Conservation (phyloP, 1,140 invertebrate species). For the Vanessa atalanta region DNA sequence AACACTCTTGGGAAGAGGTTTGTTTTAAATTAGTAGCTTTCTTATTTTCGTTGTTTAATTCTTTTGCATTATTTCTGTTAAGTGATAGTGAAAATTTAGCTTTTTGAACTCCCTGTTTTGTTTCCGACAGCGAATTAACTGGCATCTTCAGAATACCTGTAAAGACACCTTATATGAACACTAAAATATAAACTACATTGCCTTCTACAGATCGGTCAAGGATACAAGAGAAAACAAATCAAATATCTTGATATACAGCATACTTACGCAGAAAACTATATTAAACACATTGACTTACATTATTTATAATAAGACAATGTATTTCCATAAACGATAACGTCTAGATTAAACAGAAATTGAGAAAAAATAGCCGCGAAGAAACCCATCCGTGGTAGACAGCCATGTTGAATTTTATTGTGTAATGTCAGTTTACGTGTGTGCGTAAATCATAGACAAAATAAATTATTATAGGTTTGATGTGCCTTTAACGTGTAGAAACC, state of each 20-base stretch:
- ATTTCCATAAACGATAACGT: constrained; percentile 49
- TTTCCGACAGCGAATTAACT: constrained; percentile 74
- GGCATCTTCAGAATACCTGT: constrained; percentile 80
- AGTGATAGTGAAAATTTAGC: constrained; percentile 71
- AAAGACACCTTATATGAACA: constrained; percentile 50
- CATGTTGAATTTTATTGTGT: constrained; percentile 32
- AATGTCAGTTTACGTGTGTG: constrained; percentile 23
- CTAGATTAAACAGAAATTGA: constrained; percentile 60
- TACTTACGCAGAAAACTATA: constrained; percentile 70
- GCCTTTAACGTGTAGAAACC: neutral
- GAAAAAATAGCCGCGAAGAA: constrained; percentile 60
- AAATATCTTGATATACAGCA: constrained; percentile 37
- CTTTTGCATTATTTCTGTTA: constrained; percentile 73
- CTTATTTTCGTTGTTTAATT: constrained; percentile 61
- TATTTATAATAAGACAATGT: constrained; percentile 68
- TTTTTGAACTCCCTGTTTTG: constrained; percentile 74
- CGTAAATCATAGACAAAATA: constrained; percentile 20
- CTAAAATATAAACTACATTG: constrained; percentile 41
- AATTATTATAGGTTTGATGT: neutral
- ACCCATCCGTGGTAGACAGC: constrained; percentile 52
- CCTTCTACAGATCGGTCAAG: constrained; percentile 64
- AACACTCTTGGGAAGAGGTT: constrained; percentile 45
- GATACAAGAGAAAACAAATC: constrained; percentile 46
- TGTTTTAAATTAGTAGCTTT: constrained; percentile 47
- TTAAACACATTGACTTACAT: constrained; percentile 73